phyloP scores from a whole-genome alignment of 1,140 invertebrate species.

The Varroa destructor region DNA sequence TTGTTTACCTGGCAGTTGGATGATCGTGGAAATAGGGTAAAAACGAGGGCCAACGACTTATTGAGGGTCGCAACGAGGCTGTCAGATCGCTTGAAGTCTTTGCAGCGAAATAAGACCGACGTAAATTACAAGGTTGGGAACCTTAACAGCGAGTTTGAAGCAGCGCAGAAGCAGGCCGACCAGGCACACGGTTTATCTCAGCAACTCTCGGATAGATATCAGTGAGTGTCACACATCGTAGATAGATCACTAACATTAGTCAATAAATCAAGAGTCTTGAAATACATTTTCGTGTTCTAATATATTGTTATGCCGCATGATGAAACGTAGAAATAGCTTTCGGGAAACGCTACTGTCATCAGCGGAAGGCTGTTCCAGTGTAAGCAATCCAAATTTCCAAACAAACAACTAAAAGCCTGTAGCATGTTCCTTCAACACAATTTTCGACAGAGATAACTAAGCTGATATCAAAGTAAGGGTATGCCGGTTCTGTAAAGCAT shows the following conservation, averaged over 20 bases:
- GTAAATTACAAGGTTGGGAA: not conserved
- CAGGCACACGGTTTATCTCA: constrained; percentile 7
- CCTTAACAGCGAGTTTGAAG: constrained; percentile 5
- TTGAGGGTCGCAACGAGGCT: not conserved
- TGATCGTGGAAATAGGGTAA: constrained; percentile 3
- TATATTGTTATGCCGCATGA: too few relatives aligned
- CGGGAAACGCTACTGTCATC: too few relatives aligned
- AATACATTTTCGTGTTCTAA: not conserved
- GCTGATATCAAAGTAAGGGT: too few relatives aligned
- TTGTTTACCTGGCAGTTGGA: not conserved
- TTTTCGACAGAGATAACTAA: too few relatives aligned
- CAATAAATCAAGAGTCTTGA: constrained; percentile 5
- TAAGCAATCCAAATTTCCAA: too few relatives aligned
- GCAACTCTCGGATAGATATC: constrained; percentile 3
- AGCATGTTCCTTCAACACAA: too few relatives aligned
- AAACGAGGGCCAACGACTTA: not conserved
- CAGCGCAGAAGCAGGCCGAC: not conserved
- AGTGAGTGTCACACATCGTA: not conserved
- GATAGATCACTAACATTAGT: not conserved
- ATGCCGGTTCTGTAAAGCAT: too few relatives aligned
- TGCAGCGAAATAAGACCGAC: constrained; percentile 5
- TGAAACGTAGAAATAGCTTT: too few relatives aligned
- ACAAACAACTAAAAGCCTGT: too few relatives aligned
- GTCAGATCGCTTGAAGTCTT: not conserved
- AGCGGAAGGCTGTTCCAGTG: too few relatives aligned